These are phyloP conservation scores for Carollia perspicillata DNA, from an alignment of 2,113 vertebrate species.

Conservation along the genomic window DNA sequence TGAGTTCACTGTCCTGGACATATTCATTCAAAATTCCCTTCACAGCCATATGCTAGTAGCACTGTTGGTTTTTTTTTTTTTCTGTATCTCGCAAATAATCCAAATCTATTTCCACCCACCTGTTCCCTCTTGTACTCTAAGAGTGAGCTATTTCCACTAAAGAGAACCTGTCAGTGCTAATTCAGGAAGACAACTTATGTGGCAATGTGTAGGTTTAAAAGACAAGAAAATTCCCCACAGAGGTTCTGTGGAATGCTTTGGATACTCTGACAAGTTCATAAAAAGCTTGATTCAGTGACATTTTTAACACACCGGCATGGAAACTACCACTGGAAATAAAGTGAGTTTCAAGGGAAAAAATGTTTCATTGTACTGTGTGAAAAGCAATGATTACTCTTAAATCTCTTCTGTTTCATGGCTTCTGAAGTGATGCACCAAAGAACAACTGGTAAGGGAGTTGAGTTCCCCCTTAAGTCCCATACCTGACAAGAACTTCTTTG, in stretches of 20 bases:
- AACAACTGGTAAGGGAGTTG: slow-evolving; percentile 17
- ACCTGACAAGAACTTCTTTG: background rate
- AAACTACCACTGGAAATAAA: slow-evolving; percentile 57
- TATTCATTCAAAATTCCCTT: slow-evolving; percentile 2
- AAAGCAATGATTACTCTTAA: slow-evolving; percentile 36
- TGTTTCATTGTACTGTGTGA: slow-evolving; percentile 37
- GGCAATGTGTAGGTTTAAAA: slow-evolving; percentile 59
- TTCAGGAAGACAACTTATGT: slow-evolving; percentile 50
- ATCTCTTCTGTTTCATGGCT: background rate
- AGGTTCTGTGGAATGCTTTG: slow-evolving; percentile 52
- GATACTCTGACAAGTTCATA: slow-evolving; percentile 65
- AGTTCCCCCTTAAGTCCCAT: background rate
- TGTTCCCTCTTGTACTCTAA: slow-evolving; percentile 40
- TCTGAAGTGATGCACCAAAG: slow-evolving; percentile 14
- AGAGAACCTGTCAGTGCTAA: slow-evolving; percentile 65
- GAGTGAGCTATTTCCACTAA: slow-evolving; percentile 51
- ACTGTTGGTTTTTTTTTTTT: slow-evolving; percentile 44
- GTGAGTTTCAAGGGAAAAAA: slow-evolving; percentile 44
- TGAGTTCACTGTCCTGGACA: slow-evolving; percentile 3
- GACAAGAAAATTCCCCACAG: slow-evolving; percentile 50
- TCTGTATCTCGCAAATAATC: slow-evolving; percentile 49
- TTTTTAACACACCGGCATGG: slow-evolving; percentile 54
- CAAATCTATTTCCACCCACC: slow-evolving; percentile 61
- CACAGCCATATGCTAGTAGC: background rate
- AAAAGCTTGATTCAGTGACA: slow-evolving; percentile 57